Evolutionary conservation across 2,113 vertebrate species (phyloP).

Genomic region (sheep (Ovis aries)): DNA sequence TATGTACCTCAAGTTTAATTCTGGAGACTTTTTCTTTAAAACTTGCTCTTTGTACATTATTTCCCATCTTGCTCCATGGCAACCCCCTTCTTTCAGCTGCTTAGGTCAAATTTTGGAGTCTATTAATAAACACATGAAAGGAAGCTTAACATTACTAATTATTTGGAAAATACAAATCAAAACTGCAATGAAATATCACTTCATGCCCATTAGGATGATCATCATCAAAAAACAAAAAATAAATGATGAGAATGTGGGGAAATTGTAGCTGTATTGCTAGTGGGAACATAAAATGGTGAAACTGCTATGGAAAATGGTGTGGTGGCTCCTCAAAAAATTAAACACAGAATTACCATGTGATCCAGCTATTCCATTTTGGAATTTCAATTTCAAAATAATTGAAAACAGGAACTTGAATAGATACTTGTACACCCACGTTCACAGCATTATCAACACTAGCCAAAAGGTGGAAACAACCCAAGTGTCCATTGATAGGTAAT

Average conservation of each 20-base stretch:
- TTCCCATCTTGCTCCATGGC: not conserved
- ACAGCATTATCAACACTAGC: not conserved
- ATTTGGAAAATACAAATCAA: not conserved
- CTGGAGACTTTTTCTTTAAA: not conserved
- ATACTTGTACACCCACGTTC: not conserved
- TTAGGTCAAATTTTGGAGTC: not conserved
- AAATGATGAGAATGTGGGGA: not conserved
- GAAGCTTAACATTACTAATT: not conserved
- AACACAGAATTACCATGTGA: not conserved
- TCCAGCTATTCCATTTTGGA: not conserved
- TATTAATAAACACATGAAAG: not conserved
- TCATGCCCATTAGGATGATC: not conserved
- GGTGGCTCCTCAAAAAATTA: not conserved
- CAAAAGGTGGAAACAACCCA: not conserved
- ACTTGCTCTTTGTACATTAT: not conserved
- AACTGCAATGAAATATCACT: not conserved
- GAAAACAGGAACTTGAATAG: not conserved
- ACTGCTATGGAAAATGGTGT: not conserved
- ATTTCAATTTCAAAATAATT: not conserved
- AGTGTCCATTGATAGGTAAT: not conserved
- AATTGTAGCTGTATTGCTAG: not conserved
- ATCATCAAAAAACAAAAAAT: not conserved
- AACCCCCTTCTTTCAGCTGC: not conserved
- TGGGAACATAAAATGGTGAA: not conserved
- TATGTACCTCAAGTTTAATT: not conserved